Percentiles rank a stretch among this genome's conserved stretches.
Conservation (phyloP, 2,888 invertebrate species). For the Branchipolynoe longqiensis region DNA sequence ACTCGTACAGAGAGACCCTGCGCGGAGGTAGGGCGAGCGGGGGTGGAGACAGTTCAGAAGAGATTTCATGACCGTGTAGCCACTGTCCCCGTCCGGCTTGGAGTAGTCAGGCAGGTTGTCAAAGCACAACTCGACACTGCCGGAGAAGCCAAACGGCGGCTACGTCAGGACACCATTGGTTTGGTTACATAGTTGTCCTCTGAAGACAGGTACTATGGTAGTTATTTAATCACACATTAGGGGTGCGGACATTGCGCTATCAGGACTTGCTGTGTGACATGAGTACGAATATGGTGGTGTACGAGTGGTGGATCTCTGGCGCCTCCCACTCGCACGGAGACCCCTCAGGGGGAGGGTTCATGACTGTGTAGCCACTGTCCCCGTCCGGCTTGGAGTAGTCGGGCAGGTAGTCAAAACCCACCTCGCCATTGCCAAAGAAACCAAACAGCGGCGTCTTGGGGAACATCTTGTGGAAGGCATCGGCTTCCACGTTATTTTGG, state of each 20-base stretch:
- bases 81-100: neutral
- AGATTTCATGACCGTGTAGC: neutral
- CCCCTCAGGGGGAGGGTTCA: neutral
- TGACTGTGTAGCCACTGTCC: neutral
- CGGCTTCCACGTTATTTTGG: conserved; percentile 80
- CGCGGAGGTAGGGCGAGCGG: too few relatives aligned
- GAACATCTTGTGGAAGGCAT: conserved; percentile 81
- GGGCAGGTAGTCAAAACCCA: conserved; percentile 75
- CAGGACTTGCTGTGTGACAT: conserved; percentile 59
- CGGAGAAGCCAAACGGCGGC: conserved; percentile 83
- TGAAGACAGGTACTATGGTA: too few relatives aligned
- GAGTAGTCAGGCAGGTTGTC: conserved; percentile 66
- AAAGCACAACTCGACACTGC: conserved; percentile 82
- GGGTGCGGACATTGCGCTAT: too few relatives aligned
- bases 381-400: conserved; percentile 59
- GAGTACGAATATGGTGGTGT: conserved; percentile 66
- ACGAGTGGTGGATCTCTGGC: conserved; percentile 63
- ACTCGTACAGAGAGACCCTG: neutral
- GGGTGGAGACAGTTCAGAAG: too few relatives aligned
- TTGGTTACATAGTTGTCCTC: too few relatives aligned
- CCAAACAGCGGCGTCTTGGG: conserved; percentile 83
- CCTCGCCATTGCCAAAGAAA: conserved; percentile 83
- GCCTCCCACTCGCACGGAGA: neutral
- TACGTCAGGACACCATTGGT: too few relatives aligned
- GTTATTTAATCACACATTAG: too few relatives aligned